Evolutionary conservation across 2,888 invertebrate genomes (phyloP).

Genomic region (Microplitis deprimator): DNA sequence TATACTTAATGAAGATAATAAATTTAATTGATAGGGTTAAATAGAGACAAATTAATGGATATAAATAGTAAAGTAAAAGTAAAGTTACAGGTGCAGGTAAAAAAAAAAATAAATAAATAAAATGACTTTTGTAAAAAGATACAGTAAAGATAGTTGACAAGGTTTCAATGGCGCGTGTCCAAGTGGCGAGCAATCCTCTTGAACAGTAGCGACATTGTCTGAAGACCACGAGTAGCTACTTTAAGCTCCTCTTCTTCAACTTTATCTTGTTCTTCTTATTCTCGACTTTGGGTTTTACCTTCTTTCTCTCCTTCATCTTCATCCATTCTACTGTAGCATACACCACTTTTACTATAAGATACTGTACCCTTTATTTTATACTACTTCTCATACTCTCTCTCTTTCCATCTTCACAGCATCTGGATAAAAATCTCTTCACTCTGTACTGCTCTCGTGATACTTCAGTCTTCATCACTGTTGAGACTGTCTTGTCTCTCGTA

Average conservation of each 20-base stretch:
- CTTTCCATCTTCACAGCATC: not conserved
- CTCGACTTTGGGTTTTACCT: slow-evolving; percentile 30
- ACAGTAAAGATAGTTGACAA: slow-evolving; percentile 31
- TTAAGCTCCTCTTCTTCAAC: slow-evolving; percentile 1
- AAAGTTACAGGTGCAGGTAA: not conserved
- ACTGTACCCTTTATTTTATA: slow-evolving; percentile 8
- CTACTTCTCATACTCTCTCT: slow-evolving; percentile 6
- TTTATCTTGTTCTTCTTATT: slow-evolving; percentile 15
- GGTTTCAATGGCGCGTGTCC: slow-evolving; percentile 67
- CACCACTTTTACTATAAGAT: slow-evolving; percentile 18
- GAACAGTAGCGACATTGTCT: slow-evolving; percentile 56
- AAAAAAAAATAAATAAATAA: slow-evolving; percentile 27
- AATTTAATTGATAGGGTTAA: not conserved
- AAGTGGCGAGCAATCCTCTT: slow-evolving; percentile 66
- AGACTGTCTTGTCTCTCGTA: slow-evolving; percentile 17
- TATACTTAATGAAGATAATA: too few species aligned
- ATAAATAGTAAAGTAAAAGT: not conserved
- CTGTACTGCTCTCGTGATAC: not conserved
- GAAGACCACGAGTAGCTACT: slow-evolving; percentile 46
- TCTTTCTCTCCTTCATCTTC: slow-evolving; percentile 9
- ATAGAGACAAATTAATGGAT: not conserved
- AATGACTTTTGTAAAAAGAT: slow-evolving; percentile 6
- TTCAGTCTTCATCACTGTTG: slow-evolving; percentile 5
- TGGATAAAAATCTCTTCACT: slow-evolving; percentile 1
- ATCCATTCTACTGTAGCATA: slow-evolving; percentile 1